Evolutionary conservation across 2,113 vertebrate genomes (phyloP).

Genomic region (Oryzias javanicus): DNA sequence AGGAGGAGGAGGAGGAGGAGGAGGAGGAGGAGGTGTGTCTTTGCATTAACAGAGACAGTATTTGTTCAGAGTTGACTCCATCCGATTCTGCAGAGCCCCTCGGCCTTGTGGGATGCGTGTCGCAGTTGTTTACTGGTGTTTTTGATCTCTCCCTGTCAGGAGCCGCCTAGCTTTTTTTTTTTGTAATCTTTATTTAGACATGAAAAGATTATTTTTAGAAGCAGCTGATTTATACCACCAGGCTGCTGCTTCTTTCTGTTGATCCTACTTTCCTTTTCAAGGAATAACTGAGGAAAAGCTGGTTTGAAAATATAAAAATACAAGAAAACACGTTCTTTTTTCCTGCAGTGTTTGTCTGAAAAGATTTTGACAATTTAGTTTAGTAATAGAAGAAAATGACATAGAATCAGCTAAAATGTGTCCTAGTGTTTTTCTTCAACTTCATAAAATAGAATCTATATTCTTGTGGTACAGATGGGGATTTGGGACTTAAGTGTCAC

Average conservation of each 20-base stretch:
- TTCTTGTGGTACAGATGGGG: too few relatives aligned
- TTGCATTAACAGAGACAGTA: background rate
- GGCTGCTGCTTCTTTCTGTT: background rate
- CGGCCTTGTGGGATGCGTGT: background rate
- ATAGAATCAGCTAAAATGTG: too few relatives aligned
- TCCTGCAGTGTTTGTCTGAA: too few relatives aligned
- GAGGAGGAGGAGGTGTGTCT: background rate
- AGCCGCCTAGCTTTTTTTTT: constrained; percentile 27
- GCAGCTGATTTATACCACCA: constrained; percentile 1
- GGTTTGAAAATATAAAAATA: too few relatives aligned
- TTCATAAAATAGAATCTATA: too few relatives aligned
- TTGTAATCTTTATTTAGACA: constrained; percentile 43
- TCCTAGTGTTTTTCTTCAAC: too few relatives aligned
- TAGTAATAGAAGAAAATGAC: too few relatives aligned
- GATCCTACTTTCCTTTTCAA: background rate
- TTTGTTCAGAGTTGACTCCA: constrained; percentile 5
- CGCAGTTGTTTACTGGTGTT: constrained; percentile 1
- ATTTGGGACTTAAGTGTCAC: too few relatives aligned
- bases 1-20: background rate
- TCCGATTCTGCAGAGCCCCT: background rate
- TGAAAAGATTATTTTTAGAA: constrained; percentile 56
- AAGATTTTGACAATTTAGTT: too few relatives aligned
- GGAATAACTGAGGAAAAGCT: too few relatives aligned
- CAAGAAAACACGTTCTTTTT: too few relatives aligned
- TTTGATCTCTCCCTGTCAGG: constrained; percentile 6